Conservation (phyloP, 2,888 invertebrate genomes). For the Xanthia icteritia region DNA sequence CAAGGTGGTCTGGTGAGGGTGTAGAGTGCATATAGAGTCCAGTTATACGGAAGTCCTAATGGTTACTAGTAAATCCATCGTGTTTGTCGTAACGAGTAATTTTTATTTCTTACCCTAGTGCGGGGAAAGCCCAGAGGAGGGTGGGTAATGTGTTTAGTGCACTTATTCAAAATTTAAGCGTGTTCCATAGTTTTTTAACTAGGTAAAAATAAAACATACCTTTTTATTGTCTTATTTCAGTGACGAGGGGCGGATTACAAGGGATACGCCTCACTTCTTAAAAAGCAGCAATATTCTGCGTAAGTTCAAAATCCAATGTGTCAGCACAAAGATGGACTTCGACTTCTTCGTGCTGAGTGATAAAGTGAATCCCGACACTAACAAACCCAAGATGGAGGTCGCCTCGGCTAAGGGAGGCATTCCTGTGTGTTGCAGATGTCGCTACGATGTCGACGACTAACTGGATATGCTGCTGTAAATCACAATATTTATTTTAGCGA, state of each 20-base stretch:
- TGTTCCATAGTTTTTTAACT: not conserved
- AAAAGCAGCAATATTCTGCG: not conserved
- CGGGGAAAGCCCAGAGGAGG: not conserved
- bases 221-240: conserved; percentile 44
- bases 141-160: not conserved
- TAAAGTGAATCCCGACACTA: not conserved
- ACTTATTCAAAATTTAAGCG: too few species aligned
- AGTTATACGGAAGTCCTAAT: not conserved
- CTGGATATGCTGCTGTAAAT: not conserved
- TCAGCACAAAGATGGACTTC: conserved; percentile 42
- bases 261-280: conserved; percentile 35
- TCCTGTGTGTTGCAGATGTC: conserved; percentile 66
- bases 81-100: not conserved
- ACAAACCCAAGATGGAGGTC: conserved; percentile 40
- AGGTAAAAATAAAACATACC: not conserved
- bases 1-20: not conserved
- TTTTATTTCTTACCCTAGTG: not conserved
- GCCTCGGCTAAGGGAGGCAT: conserved; percentile 50
- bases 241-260: conserved; percentile 24
- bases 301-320: conserved; percentile 53
- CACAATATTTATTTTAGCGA: not conserved
- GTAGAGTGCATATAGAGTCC: not conserved
- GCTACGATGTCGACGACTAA: conserved; percentile 23
- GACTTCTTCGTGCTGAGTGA: conserved; percentile 62
- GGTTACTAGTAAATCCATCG: not conserved